These are phyloP conservation scores for Drosophila fulvimacula DNA, from an alignment of 2,888 invertebrate genomes.

Conservation along the genomic window DNA sequence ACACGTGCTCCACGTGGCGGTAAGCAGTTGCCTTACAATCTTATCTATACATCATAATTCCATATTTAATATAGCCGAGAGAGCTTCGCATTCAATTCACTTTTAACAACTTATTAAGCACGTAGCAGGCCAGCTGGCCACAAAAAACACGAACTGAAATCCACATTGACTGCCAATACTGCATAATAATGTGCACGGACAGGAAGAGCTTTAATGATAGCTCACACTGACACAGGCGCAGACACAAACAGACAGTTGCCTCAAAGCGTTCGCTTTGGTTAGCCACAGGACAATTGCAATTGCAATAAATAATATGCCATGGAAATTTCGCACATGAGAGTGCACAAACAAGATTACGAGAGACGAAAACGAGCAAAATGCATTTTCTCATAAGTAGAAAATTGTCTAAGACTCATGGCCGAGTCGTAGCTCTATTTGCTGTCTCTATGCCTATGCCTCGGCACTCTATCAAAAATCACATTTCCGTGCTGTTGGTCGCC, in stretches of 20 bases:
- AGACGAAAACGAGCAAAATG: conserved; percentile 12
- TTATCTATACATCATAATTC: conserved; percentile 18
- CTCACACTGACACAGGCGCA: conserved; percentile 13
- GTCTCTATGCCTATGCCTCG: conserved; percentile 30
- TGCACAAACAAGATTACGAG: conserved; percentile 36
- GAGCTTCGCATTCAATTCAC: neutral
- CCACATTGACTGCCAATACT: conserved; percentile 71
- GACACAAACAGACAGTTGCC: too few species aligned
- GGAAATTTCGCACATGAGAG: conserved; percentile 38
- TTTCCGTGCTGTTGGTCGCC: conserved; percentile 50
- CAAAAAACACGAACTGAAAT: conserved; percentile 47
- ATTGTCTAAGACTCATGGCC: conserved; percentile 24
- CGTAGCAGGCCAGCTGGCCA: neutral
- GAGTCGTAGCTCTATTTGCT: conserved; percentile 7
- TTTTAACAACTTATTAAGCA: conserved; percentile 8
- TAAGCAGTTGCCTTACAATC: conserved; percentile 64
- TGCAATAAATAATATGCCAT: conserved; percentile 41
- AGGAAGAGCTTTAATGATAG: conserved; percentile 29
- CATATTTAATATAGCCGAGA: conserved; percentile 7
- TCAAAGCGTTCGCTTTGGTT: conserved; percentile 21
- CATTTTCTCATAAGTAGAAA: conserved; percentile 41
- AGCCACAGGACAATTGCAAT: conserved; percentile 32
- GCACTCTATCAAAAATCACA: conserved; percentile 80
- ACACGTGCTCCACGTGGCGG: conserved; percentile 70
- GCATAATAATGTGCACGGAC: conserved; percentile 69